Percentiles rank a stretch among this genome's conserved stretches.
Evolutionary conservation across 2,888 invertebrate genomes (phyloP).

Genomic region (Cataglyphis altisquamis): DNA sequence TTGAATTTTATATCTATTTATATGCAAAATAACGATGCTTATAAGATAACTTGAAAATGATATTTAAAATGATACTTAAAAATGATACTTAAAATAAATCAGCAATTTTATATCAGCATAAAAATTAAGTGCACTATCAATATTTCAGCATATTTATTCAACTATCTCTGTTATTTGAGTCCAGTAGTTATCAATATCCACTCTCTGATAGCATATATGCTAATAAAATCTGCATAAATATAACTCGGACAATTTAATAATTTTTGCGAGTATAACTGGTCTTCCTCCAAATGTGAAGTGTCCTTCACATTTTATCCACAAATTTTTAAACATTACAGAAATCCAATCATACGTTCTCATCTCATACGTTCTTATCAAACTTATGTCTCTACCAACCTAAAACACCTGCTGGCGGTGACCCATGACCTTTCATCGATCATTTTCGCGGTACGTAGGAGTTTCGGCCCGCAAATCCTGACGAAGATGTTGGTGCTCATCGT

Average conservation of each 20-base stretch:
- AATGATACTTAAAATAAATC: background rate
- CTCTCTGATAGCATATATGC: background rate
- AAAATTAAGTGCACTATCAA: background rate
- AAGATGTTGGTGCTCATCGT: slow-evolving; percentile 81
- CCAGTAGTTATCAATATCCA: background rate
- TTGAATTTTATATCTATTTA: background rate
- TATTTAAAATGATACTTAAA: background rate
- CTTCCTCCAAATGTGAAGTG: background rate
- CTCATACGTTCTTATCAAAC: background rate
- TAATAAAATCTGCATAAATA: slow-evolving; percentile 2
- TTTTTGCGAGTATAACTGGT: background rate
- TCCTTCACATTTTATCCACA: background rate
- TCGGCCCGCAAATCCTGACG: slow-evolving; percentile 78
- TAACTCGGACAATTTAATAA: background rate
- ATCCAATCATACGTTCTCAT: background rate
- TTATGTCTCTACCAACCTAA: slow-evolving; percentile 79
- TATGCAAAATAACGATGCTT: background rate
- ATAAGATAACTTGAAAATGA: background rate
- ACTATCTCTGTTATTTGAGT: background rate
- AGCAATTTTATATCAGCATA: background rate
- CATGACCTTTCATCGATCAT: slow-evolving; percentile 71
- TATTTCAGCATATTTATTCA: background rate
- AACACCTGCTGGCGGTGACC: slow-evolving; percentile 78
- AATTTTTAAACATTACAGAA: background rate
- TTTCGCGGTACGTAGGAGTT: slow-evolving; percentile 70